Base-by-base conservation (phyloP, 2,113 vertebrate species). In the Oreotrochilus melanogaster region DNA sequence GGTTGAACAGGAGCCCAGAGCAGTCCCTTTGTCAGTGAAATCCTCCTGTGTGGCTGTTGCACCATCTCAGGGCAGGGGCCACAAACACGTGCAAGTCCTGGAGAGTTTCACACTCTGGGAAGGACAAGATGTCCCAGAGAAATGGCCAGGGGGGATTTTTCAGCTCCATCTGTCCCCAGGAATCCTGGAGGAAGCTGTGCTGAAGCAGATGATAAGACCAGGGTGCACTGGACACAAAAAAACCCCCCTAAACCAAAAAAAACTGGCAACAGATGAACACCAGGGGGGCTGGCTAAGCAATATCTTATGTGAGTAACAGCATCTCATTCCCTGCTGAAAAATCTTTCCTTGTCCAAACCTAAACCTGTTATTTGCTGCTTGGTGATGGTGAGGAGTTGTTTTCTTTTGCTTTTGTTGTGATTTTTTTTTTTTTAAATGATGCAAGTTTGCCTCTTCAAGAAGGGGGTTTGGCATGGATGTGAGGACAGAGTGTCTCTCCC, bases 11-110 rank as follows among this genome's bases (percentile, higher is more conserved):
- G 50, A 93, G 78, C 88, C 72, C n/a, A 16, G 78, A 89, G 69
- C 69, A 31, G 45, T 28, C 18, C 60, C 35, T 87, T 70, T 78
- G 76, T 67, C 86, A 53, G 61, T 69, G 75, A 81, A 71, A 89
- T 53, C 75, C 54, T 93, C 81, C 45, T 57, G 45, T 18, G 51
- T 71, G 58, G 71, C 37, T 27, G 43, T 86, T 73, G 35, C 81
- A 18, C 56, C 66, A 51, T 61, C 1, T 0, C 28, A 37, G 51
- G 62, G 62, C 53, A 67, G 64, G 58, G 54, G 45, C 35, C 53
- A 30, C 22, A 6, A n/a, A 30, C 47, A 65, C 2, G 5, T 53
- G 65, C 14, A 3, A 25, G 51, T 45, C 64, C 69, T 70, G 82
- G 82, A 43, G 30, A 48, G 45, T 13, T 75, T 28, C n/a, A 33